Evolutionary conservation across 2,888 invertebrate species (phyloP).

Genomic region (Diaperis boleti): DNA sequence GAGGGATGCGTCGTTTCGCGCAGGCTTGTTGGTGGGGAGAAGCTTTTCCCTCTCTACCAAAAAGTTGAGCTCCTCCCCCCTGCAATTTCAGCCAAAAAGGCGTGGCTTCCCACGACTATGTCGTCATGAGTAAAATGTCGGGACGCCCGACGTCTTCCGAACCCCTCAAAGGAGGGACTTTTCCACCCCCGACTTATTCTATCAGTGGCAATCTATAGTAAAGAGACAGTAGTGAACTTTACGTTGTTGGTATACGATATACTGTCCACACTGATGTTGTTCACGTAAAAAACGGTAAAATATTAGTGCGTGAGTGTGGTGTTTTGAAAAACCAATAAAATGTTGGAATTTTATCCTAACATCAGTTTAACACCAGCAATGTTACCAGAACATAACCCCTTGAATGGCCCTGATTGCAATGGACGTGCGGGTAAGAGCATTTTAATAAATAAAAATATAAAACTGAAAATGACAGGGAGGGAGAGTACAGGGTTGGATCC

Average conservation of each 20-base stretch:
- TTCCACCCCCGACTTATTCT: slow-evolving; percentile 57
- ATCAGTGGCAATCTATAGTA: slow-evolving; percentile 61
- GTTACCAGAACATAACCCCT: slow-evolving; percentile 69
- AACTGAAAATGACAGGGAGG: slow-evolving; percentile 9
- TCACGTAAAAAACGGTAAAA: slow-evolving; percentile 22
- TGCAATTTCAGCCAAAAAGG: slow-evolving; percentile 33
- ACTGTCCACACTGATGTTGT: slow-evolving; percentile 4
- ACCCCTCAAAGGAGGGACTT: slow-evolving; percentile 57
- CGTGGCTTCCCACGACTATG: no score
- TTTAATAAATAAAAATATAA: no score
- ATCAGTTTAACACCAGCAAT: slow-evolving; percentile 69
- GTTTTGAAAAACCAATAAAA: slow-evolving; percentile 59
- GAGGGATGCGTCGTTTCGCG: slow-evolving; percentile 12
- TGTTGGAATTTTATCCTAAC: slow-evolving; percentile 80
- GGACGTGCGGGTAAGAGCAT: slow-evolving; percentile 74
- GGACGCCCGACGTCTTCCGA: slow-evolving; percentile 47
- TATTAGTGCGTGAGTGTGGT: slow-evolving; percentile 21
- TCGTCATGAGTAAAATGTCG: slow-evolving; percentile 33
- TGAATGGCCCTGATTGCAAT: slow-evolving; percentile 73
- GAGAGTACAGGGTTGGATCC: slow-evolving; percentile 23
- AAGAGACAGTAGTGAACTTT: slow-evolving; percentile 59
- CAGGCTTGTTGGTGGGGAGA: slow-evolving; percentile 13
- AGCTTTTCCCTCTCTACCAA: not conserved
- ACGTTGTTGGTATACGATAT: slow-evolving; percentile 38
- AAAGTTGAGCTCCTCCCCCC: slow-evolving; percentile 31